Evolutionary conservation across 2,888 invertebrate genomes (phyloP), one percentile per base, ranked within the genome.

Genomic region (Tanypteryx hageni): DNA sequence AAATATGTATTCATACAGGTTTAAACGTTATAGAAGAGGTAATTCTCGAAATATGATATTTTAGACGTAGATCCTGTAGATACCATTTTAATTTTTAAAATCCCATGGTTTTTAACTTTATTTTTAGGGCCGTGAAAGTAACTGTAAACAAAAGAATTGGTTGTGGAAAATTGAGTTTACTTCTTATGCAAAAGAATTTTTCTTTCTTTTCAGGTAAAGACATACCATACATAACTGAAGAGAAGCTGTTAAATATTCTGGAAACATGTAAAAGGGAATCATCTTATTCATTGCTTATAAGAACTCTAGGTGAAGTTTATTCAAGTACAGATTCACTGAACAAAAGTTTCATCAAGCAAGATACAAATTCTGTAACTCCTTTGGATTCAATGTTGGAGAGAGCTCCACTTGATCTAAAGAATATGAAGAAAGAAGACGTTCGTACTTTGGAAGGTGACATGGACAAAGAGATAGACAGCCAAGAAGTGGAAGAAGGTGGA

Each of bases 381-480:
- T 94, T 96, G 18, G 95, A 96, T 93, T 96, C 96, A 68, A 95
- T 96, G 93, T 95, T 96, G 31, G 95, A 96, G 84, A 95, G 96
- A 94, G 95, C 96, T 16, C 95, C 96, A n/a, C 95, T 95, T 92
- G 96, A 96, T 93, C 95, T 96, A 1, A 95, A 95, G 83, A 96
- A 95, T 93, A 94, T 96, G 93, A 97, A 96, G 94, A 97, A 97
- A 94, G 97, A 98, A 95, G 97, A 97, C 93, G 96, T 97, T n/a
- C 95, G 97, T 92, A 96, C 97, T 11, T 95, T 97, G 92, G 97
- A 97, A 94, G 97, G 97, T 92, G 98, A 98, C 94, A 96, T 97
- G 93, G 98, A 99, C 94, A 98, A 98, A 95, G 98, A 98, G 94
- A 97, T 97, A 94, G 98, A 98, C 94, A 97, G 97, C 94, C 93